phyloP scores from a whole-genome alignment of 2,888 invertebrate genomes.

The Drosophila neonasuta region DNA sequence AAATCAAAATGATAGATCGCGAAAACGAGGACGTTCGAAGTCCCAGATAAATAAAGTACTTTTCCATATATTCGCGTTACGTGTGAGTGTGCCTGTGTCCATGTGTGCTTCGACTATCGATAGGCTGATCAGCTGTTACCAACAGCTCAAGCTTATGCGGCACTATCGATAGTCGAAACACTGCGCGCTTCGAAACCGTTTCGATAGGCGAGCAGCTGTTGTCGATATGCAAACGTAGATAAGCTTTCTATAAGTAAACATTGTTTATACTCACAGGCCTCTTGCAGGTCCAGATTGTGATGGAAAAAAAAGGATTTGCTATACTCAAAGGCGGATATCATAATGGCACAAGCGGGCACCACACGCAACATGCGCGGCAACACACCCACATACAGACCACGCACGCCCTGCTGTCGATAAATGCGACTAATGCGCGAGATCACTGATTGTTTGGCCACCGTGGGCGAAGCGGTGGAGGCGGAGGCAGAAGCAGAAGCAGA shows the following conservation, averaged over 20 bases:
- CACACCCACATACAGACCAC: slow-evolving; percentile 59
- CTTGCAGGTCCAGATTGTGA: slow-evolving; percentile 54
- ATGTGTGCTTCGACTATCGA: slow-evolving; percentile 3
- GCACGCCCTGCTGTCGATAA: slow-evolving; percentile 54
- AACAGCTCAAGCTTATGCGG: no score
- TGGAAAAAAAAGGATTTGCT: slow-evolving; percentile 67
- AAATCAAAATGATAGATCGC: background rate
- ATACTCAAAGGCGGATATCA: slow-evolving; percentile 71
- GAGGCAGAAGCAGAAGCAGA: background rate
- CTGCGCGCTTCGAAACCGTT: no score
- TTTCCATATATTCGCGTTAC: slow-evolving; percentile 7
- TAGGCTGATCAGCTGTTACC: background rate
- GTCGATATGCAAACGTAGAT: background rate
- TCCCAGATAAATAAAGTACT: slow-evolving; percentile 20
- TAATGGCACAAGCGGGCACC: slow-evolving; percentile 69
- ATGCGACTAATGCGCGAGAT: slow-evolving; percentile 45
- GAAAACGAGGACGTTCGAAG: slow-evolving; percentile 12
- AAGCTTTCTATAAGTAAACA: background rate
- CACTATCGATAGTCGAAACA: background rate
- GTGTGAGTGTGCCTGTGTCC: slow-evolving; percentile 15
- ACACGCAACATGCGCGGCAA: slow-evolving; percentile 65
- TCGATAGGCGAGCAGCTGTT: background rate
- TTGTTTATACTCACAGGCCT: slow-evolving; percentile 48
- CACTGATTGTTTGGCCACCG: slow-evolving; percentile 32
- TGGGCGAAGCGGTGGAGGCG: background rate